Evolutionary conservation across 2,888 invertebrate genomes (phyloP), one percentile per base, ranked within the genome.

Genomic region (Leptopilina myrica): DNA sequence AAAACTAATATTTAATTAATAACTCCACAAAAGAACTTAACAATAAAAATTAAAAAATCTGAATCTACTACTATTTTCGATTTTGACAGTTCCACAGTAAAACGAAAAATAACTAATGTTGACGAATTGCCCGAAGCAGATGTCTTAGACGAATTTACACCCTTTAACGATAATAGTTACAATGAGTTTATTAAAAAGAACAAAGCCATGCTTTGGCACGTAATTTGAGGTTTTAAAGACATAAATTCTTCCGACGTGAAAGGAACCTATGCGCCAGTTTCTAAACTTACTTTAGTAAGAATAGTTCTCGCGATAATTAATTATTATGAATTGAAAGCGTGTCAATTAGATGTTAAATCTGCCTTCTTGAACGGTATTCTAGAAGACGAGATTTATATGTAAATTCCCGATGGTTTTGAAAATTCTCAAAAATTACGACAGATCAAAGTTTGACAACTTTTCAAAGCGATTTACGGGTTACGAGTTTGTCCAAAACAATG

Each of bases 211-310:
- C 49, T 49, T 80, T 64, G 64, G 64, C 14, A 64, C 14, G 33
- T 33, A 33, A 33, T 33, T 33, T 2, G 33, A 33, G 33, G 2
- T 33, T 33, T 33, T 33, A 33, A 33, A 33, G 33, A 33, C 4
- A 33, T 2, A 33, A 33, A 33, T 33, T 33, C 33, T 33, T 33
- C 1, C 4, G 33, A 33, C 33, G 1, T 33, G 33, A 33, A 8
- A 43, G 8, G 6, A 8, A 84, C 82, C 6, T 83, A 83, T 77
- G 80, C 83, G 6, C 82, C 83, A 53, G 83, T 83, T 11, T 83
- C 82, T 40, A 62, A 81, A 67, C 65, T 83, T 33, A 59, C 82
- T n/a, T 46, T 83, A 11, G 66, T 82, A n/a, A 73, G 82, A 81
- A 15, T 82, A 9, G 65, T 75, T 6, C 12, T 82, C 14, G 76